Evolutionary conservation across 2,797 vertebrate genomes (phyloP).

Genomic region (Ctenopoma kingsleyae): DNA sequence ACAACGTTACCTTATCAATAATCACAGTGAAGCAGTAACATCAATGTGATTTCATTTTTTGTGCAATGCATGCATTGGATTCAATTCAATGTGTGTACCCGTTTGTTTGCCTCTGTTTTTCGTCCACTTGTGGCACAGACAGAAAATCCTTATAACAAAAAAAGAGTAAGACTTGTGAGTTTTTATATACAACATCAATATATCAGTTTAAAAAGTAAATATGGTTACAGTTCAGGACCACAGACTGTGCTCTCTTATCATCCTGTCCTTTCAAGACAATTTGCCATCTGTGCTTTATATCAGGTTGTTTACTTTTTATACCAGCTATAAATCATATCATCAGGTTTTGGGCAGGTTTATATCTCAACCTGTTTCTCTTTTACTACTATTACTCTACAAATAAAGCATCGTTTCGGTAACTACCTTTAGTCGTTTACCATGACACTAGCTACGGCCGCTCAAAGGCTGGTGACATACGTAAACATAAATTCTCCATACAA

Average conservation of each 20-base stretch:
- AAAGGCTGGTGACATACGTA: not conserved
- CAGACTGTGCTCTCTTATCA: not conserved
- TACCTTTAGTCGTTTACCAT: not conserved
- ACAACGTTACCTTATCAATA: not conserved
- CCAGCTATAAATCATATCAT: not conserved
- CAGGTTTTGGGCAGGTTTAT: not conserved
- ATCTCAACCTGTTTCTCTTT: not conserved
- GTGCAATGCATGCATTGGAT: too few relatives aligned
- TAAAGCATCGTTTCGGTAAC: not conserved
- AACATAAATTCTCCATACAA: not conserved
- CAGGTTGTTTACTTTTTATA: slow-evolving; percentile 3
- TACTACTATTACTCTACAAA: not conserved
- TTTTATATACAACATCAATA: not conserved
- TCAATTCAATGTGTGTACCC: too few relatives aligned
- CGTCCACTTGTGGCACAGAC: not conserved
- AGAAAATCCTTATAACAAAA: not conserved
- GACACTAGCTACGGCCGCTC: not conserved
- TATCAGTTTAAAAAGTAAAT: not conserved
- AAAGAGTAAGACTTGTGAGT: not conserved
- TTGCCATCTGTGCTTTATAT: not conserved
- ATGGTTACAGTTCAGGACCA: not conserved
- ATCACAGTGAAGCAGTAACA: not conserved
- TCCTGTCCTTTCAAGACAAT: not conserved
- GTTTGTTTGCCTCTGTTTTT: too few relatives aligned
- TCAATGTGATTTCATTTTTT: too few relatives aligned